Evolutionary conservation across 2,797 vertebrate genomes (phyloP).

Genomic region (Malurus splendens): DNA sequence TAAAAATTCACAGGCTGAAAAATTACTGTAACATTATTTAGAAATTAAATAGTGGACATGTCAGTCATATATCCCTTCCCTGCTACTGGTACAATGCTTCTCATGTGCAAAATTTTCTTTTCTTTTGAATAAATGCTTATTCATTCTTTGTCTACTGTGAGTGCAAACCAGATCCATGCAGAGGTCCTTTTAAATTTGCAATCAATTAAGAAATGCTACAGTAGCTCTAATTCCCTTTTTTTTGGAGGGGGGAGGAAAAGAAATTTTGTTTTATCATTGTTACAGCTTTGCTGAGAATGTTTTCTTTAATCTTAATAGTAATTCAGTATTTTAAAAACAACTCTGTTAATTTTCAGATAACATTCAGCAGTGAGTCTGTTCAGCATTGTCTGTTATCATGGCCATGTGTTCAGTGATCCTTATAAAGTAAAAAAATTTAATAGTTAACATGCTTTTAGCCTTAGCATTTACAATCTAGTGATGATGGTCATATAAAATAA

Average conservation of each 20-base stretch:
- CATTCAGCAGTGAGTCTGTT: background rate
- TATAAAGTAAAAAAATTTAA: background rate
- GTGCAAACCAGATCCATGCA: background rate
- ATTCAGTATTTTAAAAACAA: constrained; percentile 31
- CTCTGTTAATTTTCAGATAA: constrained; percentile 15
- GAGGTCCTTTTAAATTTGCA: constrained; percentile 9
- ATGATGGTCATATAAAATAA: background rate
- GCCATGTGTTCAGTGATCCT: background rate
- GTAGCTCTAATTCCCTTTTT: constrained; percentile 14
- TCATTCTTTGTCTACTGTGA: constrained; percentile 5
- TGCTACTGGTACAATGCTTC: background rate
- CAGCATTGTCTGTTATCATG: background rate
- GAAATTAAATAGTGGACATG: background rate
- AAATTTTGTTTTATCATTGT: background rate
- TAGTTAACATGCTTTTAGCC: background rate
- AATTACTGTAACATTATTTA: background rate
- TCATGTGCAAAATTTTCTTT: constrained; percentile 4
- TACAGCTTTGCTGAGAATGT: background rate
- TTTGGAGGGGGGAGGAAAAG: background rate
- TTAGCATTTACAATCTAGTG: background rate
- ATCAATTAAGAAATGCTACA: constrained; percentile 30
- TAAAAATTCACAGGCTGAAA: background rate
- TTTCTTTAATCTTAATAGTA: constrained; percentile 16
- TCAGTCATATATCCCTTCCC: background rate
- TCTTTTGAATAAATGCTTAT: constrained; percentile 20